Base-by-base conservation (phyloP, 2,888 invertebrate species). In the Apamea monoglypha region DNA sequence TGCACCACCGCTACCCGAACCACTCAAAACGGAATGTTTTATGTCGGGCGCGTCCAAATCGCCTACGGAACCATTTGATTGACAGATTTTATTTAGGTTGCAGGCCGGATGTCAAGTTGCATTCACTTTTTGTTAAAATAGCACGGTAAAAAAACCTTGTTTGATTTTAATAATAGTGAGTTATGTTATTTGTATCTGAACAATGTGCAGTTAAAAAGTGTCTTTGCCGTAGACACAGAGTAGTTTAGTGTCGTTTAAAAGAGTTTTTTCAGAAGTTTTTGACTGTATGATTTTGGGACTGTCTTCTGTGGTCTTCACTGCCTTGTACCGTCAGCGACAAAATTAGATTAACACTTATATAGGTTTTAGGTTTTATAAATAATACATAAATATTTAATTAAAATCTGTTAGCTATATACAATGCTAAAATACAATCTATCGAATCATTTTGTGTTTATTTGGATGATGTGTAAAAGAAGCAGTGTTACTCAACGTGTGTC, bases 1-100 rank as follows among this genome's bases (percentile, higher is more conserved):
- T 89, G 72, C 7, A 70, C 84, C 87, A 85, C 29, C 71, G 16
- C 1, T 21, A 77, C 87, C 81, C 78, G 90, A 88, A 84, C 87
- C 91, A 91, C 90, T 93, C 91, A 88, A 93, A 94, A 92, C 94
- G 91, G 94, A 94, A 95, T 95, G 94, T 94, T 95, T 95, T 95
- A 95, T 94, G 92, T 93, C 91, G 91, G 89, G 80, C 87, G 86
- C 88, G 85, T 88, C 90, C 93, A 91, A 93, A 94, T 92, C 91
- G 92, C 90, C 90, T 90, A 87, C 90, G 90, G 88, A 91, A 90
- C 83, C 89, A 88, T 92, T 92, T 93, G 94, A 94, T 94, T 94
- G 93, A 93, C 92, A 91, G 90, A 88, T 91, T 93, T 92, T 92
- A 90, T 92, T 91, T 89, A 88, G 86, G 89, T 80, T 86, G 77